These are phyloP conservation scores for Thymelicus lineola DNA, from an alignment of 2,888 invertebrate genomes.

Conservation along the genomic window DNA sequence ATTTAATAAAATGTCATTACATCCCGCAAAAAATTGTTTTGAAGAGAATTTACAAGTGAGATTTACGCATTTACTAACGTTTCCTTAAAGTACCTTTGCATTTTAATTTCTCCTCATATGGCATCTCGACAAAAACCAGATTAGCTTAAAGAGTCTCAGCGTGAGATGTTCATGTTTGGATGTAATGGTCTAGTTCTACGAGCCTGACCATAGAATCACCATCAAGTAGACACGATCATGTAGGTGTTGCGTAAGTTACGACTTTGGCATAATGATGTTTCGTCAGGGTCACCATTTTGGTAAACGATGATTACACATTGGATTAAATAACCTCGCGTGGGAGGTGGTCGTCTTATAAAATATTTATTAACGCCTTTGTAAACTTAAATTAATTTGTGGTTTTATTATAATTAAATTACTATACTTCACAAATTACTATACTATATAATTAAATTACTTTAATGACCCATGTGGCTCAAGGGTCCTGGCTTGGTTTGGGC, in stretches of 20 bases:
- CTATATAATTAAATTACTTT: too few species aligned
- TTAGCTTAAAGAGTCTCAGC: not conserved
- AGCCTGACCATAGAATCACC: conserved; percentile 5
- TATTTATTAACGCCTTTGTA: too few species aligned
- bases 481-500: too few species aligned
- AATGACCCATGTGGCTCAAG: too few species aligned
- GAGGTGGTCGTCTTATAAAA: too few species aligned
- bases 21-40: too few species aligned
- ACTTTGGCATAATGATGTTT: not conserved
- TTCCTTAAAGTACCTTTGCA: not conserved
- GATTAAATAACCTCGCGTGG: too few species aligned
- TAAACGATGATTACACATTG: too few species aligned
- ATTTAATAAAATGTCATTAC: too few species aligned
- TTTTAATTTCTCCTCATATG: conserved; percentile 9
- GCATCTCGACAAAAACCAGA: conserved; percentile 13
- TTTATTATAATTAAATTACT: too few species aligned
- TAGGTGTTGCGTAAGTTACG: conserved; percentile 4
- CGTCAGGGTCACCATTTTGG: not conserved
- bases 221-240: conserved; percentile 1
- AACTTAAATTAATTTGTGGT: too few species aligned
- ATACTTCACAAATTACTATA: too few species aligned
- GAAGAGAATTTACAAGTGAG: not conserved
- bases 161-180: conserved; percentile 19
- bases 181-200: conserved; percentile 14
- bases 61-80: not conserved